These are phyloP conservation scores for Aspidiotus rigidus DNA, from an alignment of 2,888 invertebrate genomes.

Conservation along the genomic window DNA sequence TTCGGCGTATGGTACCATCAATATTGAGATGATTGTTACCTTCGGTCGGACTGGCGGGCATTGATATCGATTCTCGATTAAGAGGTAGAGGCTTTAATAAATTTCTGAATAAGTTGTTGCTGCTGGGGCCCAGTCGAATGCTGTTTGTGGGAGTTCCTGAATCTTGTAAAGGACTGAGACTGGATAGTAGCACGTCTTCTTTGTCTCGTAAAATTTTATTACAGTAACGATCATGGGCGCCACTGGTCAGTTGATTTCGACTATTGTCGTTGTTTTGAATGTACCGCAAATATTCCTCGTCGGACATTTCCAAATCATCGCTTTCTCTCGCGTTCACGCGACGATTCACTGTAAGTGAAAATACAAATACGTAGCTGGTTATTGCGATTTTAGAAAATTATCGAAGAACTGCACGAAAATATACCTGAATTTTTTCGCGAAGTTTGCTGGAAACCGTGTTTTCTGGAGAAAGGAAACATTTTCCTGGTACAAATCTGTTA, in stretches of 20 bases:
- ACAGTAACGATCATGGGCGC: conserved; percentile 32
- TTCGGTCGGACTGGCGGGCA: conserved; percentile 27
- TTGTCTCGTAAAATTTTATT: conserved; percentile 36
- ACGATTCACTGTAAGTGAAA: conserved; percentile 1
- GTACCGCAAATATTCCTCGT: conserved; percentile 33
- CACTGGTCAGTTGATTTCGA: conserved; percentile 28
- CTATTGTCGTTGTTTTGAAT: conserved; percentile 31
- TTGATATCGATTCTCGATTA: conserved; percentile 12
- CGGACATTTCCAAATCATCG: conserved; percentile 33
- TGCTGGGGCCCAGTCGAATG: conserved; percentile 36
- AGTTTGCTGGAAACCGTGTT: conserved; percentile 28
- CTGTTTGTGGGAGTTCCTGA: conserved; percentile 6
- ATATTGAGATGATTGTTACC: neutral
- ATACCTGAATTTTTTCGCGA: conserved; percentile 9
- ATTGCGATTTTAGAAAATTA: neutral
- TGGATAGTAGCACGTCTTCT: conserved; percentile 38
- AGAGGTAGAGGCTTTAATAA: conserved; percentile 7
- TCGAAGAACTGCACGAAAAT: neutral
- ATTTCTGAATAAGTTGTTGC: conserved; percentile 33
- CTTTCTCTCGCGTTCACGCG: conserved; percentile 17
- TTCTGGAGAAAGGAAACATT: conserved; percentile 35
- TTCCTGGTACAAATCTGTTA: neutral
- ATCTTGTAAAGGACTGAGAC: conserved; percentile 30
- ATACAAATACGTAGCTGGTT: neutral
- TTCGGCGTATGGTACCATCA: conserved; percentile 22